Conservation (phyloP, 2,113 vertebrate species). For the Halcyon senegalensis region DNA sequence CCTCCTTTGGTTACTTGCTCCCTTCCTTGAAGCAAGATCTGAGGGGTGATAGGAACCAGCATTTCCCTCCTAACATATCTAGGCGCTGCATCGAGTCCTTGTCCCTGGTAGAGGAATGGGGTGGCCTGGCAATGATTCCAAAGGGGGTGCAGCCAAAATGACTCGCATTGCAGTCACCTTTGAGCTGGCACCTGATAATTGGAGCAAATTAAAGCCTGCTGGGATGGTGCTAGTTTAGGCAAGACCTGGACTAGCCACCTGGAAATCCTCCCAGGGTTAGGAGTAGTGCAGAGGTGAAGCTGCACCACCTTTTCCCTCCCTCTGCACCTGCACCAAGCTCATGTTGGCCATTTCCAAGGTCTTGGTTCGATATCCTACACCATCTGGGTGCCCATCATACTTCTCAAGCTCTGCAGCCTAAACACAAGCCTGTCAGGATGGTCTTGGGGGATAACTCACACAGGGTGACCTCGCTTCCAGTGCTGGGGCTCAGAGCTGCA, state of each 20-base stretch:
- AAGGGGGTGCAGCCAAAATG: background rate
- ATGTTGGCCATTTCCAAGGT: fast-evolving
- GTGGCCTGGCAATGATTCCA: background rate
- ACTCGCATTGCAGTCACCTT: background rate
- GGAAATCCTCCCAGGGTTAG: fast-evolving
- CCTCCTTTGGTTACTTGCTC: background rate
- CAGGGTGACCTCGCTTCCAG: background rate
- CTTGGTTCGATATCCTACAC: background rate
- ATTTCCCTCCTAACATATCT: background rate
- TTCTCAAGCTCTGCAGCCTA: background rate
- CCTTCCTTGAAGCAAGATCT: background rate
- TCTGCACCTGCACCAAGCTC: background rate
- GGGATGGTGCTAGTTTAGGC: background rate
- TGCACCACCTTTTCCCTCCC: background rate
- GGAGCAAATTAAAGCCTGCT: background rate
- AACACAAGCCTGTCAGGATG: background rate
- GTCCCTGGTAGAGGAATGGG: background rate
- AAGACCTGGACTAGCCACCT: background rate
- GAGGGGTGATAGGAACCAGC: fast-evolving
- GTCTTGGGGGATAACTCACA: fast-evolving
- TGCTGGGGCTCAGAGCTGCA: background rate
- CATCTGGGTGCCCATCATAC: background rate
- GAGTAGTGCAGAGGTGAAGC: background rate
- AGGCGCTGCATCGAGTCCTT: background rate
- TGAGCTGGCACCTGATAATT: background rate